Conservation (phyloP, 2,113 vertebrate species). For the Marmota monax region DNA sequence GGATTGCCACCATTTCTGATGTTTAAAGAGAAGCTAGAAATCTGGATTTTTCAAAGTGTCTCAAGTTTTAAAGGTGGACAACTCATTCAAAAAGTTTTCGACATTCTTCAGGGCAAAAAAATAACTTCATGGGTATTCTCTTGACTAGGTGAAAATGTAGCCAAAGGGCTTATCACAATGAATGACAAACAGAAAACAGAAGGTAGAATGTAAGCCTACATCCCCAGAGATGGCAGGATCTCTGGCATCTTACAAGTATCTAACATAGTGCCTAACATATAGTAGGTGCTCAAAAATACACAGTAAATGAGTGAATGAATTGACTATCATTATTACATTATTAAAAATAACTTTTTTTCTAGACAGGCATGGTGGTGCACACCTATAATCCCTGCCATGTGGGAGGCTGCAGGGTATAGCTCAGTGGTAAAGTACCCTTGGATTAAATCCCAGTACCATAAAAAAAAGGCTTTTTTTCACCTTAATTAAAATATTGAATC, state of each 20-base stretch:
- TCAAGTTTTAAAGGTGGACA: neutral
- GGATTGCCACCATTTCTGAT: neutral
- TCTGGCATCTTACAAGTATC: neutral
- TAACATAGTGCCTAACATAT: neutral
- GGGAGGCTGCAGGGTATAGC: too few species aligned
- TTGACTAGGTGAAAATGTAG: neutral
- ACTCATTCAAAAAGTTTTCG: conserved; percentile 31
- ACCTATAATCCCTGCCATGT: too few species aligned
- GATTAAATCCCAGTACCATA: too few species aligned
- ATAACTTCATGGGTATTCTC: neutral
- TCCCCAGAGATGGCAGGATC: neutral
- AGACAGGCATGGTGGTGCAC: too few species aligned
- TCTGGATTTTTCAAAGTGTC: conserved; percentile 21
- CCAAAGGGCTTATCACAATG: neutral
- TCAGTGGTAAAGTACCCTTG: too few species aligned
- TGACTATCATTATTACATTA: conserved; percentile 2
- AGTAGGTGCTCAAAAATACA: neutral
- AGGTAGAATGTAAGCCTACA: neutral
- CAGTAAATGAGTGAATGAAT: neutral
- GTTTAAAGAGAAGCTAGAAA: conserved; percentile 37
- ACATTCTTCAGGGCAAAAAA: neutral
- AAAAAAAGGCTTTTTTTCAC: neutral
- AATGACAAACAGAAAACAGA: neutral
- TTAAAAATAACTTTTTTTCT: neutral
- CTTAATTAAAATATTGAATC: conserved; percentile 21